Conservation (phyloP, 2,113 vertebrate species). For the Xenus cinereus region DNA sequence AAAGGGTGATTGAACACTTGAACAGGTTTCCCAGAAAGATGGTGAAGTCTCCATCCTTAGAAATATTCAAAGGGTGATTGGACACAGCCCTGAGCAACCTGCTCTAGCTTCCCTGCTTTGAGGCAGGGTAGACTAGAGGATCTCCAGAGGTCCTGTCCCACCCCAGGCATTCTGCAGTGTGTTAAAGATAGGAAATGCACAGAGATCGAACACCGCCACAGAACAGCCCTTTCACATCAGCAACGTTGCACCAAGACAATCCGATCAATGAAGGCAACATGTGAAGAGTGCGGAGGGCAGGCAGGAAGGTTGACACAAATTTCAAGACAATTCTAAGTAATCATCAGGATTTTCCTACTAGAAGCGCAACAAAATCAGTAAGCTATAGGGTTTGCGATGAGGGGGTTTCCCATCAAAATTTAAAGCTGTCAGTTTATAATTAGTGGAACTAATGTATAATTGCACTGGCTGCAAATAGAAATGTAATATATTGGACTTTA, state of each 20-base stretch:
- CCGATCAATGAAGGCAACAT: neutral
- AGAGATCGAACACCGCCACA: neutral
- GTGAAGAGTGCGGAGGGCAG: neutral
- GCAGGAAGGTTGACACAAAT: neutral
- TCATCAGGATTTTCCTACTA: neutral
- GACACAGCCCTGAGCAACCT: neutral
- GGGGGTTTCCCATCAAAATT: neutral
- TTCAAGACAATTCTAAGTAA: neutral
- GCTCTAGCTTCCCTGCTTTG: neutral
- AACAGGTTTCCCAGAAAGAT: neutral
- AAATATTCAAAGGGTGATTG: neutral
- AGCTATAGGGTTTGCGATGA: neutral
- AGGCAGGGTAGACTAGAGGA: neutral
- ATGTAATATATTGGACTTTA: neutral
- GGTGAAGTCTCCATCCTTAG: neutral
- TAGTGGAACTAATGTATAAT: neutral
- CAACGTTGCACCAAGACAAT: neutral
- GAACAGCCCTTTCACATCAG: neutral
- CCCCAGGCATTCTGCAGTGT: neutral
- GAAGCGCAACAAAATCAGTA: neutral
- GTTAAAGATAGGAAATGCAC: neutral
- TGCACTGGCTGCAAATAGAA: neutral
- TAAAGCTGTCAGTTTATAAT: neutral
- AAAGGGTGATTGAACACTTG: neutral
- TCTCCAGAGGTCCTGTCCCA: neutral